Percentiles rank a stretch among this genome's conserved stretches.
These are phyloP conservation scores for Hydrozoanthus gracilis DNA, from an alignment of 92 coral and sea anemone species.

Conservation along the genomic window DNA sequence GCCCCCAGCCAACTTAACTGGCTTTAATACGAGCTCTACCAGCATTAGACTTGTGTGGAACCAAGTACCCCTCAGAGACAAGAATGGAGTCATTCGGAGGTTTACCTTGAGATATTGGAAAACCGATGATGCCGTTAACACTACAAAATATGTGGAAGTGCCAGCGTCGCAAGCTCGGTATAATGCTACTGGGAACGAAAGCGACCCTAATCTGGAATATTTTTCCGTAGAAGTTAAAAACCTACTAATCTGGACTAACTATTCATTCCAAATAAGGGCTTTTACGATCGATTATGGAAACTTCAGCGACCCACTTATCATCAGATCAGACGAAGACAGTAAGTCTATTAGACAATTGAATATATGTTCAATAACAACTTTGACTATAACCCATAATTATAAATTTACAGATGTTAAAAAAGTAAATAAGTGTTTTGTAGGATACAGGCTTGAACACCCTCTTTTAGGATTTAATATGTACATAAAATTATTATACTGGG, in stretches of 20 bases:
- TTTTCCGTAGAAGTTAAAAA: conserved; percentile 56
- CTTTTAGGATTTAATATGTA: too few relatives aligned
- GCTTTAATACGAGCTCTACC: conserved; percentile 65
- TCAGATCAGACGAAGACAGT: conserved; percentile 75
- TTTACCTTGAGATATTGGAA: conserved; percentile 62
- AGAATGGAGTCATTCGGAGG: conserved; percentile 60
- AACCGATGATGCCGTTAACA: conserved; percentile 34
- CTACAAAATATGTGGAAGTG: background rate
- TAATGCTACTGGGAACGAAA: background rate
- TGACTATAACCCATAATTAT: too few relatives aligned
- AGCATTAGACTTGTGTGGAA: conserved; percentile 66
- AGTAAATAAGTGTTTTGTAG: too few relatives aligned
- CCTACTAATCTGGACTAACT: conserved; percentile 69
- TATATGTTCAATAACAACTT: too few relatives aligned
- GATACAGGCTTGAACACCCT: too few relatives aligned
- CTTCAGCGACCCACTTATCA: conserved; percentile 38
- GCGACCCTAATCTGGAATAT: background rate
- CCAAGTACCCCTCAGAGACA: conserved; percentile 53
- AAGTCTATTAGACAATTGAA: conserved; percentile 15
- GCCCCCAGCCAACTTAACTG: conserved; percentile 59
- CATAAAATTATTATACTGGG: too few relatives aligned
- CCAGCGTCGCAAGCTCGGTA: conserved; percentile 4
- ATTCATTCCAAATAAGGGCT: conserved; percentile 60
- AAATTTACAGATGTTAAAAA: too few relatives aligned
- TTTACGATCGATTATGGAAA: conserved; percentile 62